phyloP scores from a whole-genome alignment of 2,113 vertebrate species.

The Prionailurus bengalensis region DNA sequence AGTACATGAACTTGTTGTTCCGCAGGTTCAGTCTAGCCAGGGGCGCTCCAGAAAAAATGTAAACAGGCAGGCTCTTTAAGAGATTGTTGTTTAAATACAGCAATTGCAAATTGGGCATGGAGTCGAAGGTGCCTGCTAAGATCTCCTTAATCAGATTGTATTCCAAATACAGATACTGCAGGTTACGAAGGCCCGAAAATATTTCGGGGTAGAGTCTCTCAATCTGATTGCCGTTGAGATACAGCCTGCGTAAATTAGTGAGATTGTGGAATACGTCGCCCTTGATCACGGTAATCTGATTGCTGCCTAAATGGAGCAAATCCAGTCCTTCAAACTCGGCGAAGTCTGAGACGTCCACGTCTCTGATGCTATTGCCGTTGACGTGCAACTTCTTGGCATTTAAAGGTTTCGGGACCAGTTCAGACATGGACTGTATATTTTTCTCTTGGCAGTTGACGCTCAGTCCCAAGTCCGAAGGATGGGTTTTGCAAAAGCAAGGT shows the following conservation, averaged over 20 bases:
- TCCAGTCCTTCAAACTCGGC: conserved; percentile 97
- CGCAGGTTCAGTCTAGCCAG: conserved; percentile 96
- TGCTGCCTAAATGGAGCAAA: conserved; percentile 97
- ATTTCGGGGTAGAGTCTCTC: conserved; percentile 97
- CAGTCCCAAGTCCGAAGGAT: conserved; percentile 97
- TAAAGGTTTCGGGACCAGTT: conserved; percentile 93
- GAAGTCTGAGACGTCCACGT: conserved; percentile 94
- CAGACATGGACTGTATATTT: conserved; percentile 93
- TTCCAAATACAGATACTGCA: conserved; percentile 99
- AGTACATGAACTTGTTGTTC: conserved; percentile 99
- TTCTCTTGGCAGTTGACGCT: conserved; percentile 98
- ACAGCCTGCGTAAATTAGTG: conserved; percentile 96
- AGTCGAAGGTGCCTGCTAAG: conserved; percentile 96
- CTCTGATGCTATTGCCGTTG: conserved; percentile 96
- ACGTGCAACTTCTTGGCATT: conserved; percentile 98
- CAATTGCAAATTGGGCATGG: conserved; percentile 97
- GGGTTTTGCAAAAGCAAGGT: conserved; percentile 96
- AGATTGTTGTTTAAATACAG: conserved; percentile 99
- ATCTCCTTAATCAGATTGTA: conserved; percentile 99
- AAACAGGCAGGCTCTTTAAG: conserved; percentile 95
- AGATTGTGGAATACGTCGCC: conserved; percentile 97
- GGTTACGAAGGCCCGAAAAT: conserved; percentile 96
- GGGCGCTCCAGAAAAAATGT: conserved; percentile 95
- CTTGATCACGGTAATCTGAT: conserved; percentile 93
- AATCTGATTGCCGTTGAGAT: conserved; percentile 98